These are phyloP conservation scores for Rugalucina vietnamica DNA, from an alignment of 2,888 invertebrate species.

Conservation along the genomic window DNA sequence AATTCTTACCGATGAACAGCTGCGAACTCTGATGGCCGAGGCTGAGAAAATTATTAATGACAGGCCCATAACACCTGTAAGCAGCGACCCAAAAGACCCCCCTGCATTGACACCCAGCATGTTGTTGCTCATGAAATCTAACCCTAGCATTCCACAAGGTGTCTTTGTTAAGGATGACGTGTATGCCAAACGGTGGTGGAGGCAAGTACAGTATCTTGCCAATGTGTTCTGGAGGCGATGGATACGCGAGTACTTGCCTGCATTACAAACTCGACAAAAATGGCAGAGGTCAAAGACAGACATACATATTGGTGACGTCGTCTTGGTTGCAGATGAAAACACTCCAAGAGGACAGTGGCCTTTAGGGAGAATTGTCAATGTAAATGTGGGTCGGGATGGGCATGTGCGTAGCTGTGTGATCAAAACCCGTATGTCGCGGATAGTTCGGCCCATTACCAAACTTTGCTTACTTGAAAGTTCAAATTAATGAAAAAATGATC, in stretches of 20 bases:
- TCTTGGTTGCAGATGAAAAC: constrained; percentile 4
- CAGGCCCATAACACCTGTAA: constrained; percentile 3
- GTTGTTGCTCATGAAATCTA: constrained; percentile 2
- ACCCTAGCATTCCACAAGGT: neutral
- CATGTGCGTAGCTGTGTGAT: constrained; percentile 39
- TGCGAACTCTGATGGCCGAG: neutral
- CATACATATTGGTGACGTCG: neutral
- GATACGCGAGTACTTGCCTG: constrained; percentile 27
- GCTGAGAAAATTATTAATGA: constrained; percentile 25
- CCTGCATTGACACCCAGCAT: constrained; percentile 22
- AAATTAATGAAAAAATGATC: neutral
- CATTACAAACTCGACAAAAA: constrained; percentile 23
- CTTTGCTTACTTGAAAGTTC: constrained; percentile 19
- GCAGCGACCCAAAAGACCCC: no score
- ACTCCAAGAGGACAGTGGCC: constrained; percentile 41
- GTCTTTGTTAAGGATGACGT: constrained; percentile 12
- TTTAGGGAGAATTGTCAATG: constrained; percentile 30
- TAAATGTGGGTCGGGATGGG: constrained; percentile 31
- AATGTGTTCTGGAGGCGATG: constrained; percentile 43
- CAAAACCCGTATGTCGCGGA: neutral
- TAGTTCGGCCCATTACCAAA: constrained; percentile 24
- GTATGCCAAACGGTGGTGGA: constrained; percentile 7
- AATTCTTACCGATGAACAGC: constrained; percentile 8
- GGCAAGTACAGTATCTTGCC: constrained; percentile 30
- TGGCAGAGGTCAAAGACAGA: constrained; percentile 16